These are phyloP conservation scores for Diachasmimorpha longicaudata DNA, from an alignment of 1,140 invertebrate species.

Conservation along the genomic window DNA sequence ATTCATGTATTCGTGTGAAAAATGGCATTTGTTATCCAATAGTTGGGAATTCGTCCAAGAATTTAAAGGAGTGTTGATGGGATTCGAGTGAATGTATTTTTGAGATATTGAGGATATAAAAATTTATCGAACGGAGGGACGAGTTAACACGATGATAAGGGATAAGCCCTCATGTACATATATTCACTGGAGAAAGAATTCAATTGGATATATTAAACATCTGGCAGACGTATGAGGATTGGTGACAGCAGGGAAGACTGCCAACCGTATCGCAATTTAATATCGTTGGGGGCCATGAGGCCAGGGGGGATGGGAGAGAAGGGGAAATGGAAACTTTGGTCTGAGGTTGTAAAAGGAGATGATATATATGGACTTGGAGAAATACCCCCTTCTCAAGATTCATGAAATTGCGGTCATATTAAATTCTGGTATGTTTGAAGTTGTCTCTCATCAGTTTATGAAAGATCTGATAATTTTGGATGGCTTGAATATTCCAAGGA, in stretches of 20 bases:
- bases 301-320: no score
- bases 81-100: neutral
- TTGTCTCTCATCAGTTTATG: neutral
- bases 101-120: neutral
- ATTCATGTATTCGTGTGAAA: neutral
- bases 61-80: neutral
- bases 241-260: conserved; percentile 24
- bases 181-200: neutral
- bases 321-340: conserved; percentile 5
- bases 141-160: neutral
- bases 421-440: neutral
- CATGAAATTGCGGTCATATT: conserved; percentile 26
- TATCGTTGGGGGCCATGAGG: conserved; percentile 12
- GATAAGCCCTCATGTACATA: neutral
- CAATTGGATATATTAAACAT: conserved; percentile 23
- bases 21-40: neutral
- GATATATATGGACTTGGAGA: neutral
- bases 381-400: neutral
- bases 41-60: neutral
- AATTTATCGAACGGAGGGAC: neutral
- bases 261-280: conserved; percentile 29
- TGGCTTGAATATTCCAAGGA: neutral
- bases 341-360: neutral
- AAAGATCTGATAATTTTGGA: neutral
- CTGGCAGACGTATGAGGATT: conserved; percentile 20